These are phyloP conservation scores for Colletes latitarsis DNA, from an alignment of 1,140 invertebrate species.

Conservation along the genomic window DNA sequence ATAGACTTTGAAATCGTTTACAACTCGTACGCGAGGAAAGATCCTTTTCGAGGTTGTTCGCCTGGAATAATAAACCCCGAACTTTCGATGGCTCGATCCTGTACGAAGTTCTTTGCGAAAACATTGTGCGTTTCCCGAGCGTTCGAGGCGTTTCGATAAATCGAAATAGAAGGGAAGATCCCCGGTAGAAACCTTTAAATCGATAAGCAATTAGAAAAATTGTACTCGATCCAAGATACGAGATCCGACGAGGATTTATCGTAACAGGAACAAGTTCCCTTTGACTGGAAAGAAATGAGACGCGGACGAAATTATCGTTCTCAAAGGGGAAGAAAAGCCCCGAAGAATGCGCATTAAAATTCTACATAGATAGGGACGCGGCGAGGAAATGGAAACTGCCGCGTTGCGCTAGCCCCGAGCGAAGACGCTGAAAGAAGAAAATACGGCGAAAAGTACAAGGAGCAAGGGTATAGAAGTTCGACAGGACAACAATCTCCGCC, in stretches of 20 bases:
- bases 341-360: not conserved
- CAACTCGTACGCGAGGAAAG: no score
- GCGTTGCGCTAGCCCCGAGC: not conserved
- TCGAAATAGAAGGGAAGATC: not conserved
- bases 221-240: not conserved
- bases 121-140: not conserved
- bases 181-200: not conserved
- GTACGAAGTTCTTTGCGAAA: not conserved
- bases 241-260: not conserved
- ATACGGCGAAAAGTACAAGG: not conserved
- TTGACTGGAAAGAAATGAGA: not conserved
- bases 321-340: not conserved
- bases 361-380: not conserved
- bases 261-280: not conserved
- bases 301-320: not conserved
- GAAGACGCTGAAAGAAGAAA: not conserved
- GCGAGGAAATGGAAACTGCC: not conserved
- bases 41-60: not conserved
- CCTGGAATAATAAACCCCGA: not conserved
- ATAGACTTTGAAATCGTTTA: not conserved
- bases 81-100: not conserved
- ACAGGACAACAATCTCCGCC: not conserved
- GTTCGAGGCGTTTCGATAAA: no score
- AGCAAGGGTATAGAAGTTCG: not conserved
- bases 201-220: conserved; percentile 22